phyloP scores from a whole-genome alignment of 2,113 vertebrate genomes.

The Alaudala cheleensis region DNA sequence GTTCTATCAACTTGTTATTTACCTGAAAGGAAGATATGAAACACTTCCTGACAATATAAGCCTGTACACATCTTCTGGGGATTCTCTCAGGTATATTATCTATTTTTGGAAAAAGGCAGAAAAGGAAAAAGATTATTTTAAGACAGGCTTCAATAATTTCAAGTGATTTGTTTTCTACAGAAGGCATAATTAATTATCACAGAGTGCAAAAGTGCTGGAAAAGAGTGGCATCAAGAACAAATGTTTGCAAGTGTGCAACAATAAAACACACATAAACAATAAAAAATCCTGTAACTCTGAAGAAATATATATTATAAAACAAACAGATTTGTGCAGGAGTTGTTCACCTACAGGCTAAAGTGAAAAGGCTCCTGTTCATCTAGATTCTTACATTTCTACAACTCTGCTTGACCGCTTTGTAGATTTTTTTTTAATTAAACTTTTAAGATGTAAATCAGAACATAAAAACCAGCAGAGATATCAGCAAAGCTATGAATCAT shows the following conservation, averaged over 20 bases:
- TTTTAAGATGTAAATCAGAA: neutral
- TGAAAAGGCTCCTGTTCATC: neutral
- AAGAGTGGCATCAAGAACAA: neutral
- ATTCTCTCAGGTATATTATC: conserved; percentile 91
- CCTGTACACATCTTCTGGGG: conserved; percentile 87
- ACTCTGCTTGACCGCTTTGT: neutral
- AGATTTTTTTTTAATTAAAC: neutral
- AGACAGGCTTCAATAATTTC: neutral
- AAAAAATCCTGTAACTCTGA: neutral
- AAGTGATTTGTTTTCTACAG: neutral
- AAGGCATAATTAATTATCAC: neutral
- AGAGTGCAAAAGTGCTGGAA: neutral
- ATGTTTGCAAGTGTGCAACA: neutral
- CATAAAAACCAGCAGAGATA: neutral
- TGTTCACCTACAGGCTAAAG: neutral
- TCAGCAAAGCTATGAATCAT: neutral
- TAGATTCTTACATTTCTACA: neutral
- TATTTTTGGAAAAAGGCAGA: conserved; percentile 63
- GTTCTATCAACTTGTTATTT: conserved; percentile 35
- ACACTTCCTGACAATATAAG: conserved; percentile 82
- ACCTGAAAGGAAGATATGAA: conserved; percentile 93
- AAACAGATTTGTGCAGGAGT: neutral
- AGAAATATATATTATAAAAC: neutral
- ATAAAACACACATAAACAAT: neutral
- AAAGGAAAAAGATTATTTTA: neutral